Conservation (phyloP, 2,888 invertebrate species). For the Keiferia lycopersicella region DNA sequence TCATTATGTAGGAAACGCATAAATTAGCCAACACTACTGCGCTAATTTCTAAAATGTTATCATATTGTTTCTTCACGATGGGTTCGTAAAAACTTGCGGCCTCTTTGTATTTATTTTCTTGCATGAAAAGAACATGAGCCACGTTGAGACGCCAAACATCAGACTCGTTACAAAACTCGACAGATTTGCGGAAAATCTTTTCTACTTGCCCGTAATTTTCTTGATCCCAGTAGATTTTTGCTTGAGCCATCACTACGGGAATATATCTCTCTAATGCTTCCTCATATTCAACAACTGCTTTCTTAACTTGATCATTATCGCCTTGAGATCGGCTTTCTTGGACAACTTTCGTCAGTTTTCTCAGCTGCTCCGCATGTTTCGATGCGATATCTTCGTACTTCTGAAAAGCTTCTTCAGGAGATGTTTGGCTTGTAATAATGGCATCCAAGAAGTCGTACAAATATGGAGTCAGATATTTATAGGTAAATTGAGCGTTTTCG, state of each 20-base stretch:
- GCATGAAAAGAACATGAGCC: conserved; percentile 99
- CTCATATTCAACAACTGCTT: conserved; percentile 95
- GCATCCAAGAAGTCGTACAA: conserved; percentile 98
- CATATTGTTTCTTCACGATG: conserved; percentile 96
- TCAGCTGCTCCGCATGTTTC: conserved; percentile 92
- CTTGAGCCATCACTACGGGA: conserved; percentile 99
- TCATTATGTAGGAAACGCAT: conserved; percentile 99
- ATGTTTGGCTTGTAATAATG: conserved; percentile 97
- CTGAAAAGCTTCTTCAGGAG: conserved; percentile 96
- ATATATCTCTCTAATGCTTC: conserved; percentile 95
- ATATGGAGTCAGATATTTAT: conserved; percentile 96
- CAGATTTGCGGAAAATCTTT: conserved; percentile 97
- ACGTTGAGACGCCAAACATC: conserved; percentile 99
- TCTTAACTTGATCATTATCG: conserved; percentile 94
- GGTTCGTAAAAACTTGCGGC: conserved; percentile 99
- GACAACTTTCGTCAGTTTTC: conserved; percentile 96
- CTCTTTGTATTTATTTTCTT: conserved; percentile 98
- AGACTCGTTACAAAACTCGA: conserved; percentile 98
- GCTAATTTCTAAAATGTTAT: conserved; percentile 96
- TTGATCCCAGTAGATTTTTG: conserved; percentile 98
- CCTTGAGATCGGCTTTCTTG: conserved; percentile 94
- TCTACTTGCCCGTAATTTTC: conserved; percentile 98
- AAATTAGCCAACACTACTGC: conserved; percentile 99
- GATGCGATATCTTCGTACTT: conserved; percentile 97
- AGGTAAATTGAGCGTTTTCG: conserved; percentile 97